Percentiles rank a stretch among this genome's conserved stretches.
Conservation (phyloP, 1,140 invertebrate genomes). For the Rhizoglyphus robini region DNA sequence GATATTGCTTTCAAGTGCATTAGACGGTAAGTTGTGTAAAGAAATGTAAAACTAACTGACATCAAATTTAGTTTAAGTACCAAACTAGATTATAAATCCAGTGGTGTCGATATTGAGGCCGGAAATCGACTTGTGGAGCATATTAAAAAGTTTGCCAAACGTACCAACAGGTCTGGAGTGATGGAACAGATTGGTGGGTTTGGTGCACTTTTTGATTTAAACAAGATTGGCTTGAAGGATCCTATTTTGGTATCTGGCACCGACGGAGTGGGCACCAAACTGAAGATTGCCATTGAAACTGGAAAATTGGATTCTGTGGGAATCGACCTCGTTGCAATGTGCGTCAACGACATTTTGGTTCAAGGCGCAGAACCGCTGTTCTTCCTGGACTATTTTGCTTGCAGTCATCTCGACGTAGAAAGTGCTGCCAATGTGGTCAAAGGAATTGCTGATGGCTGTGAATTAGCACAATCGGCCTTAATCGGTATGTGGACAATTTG, state of each 20-base stretch:
- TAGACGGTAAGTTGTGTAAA: conserved; percentile 46
- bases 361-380: conserved; percentile 83
- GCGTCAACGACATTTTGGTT: conserved; percentile 88
- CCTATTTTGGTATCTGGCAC: conserved; percentile 83
- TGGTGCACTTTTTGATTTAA: conserved; percentile 75
- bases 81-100: conserved; percentile 67
- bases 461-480: conserved; percentile 66
- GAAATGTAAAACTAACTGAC: conserved; percentile 14
- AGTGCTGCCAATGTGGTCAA: conserved; percentile 59
- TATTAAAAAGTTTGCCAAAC: conserved; percentile 58
- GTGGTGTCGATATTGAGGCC: conserved; percentile 83
- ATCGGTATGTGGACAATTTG: conserved; percentile 45
- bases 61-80: conserved; percentile 16
- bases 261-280: conserved; percentile 92
- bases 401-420: conserved; percentile 62
- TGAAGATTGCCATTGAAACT: conserved; percentile 49
- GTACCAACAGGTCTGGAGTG: conserved; percentile 45
- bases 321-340: conserved; percentile 93
- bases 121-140: conserved; percentile 67
- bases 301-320: conserved; percentile 69
- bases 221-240: conserved; percentile 50
- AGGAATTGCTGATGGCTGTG: conserved; percentile 75
- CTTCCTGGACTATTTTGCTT: conserved; percentile 93
- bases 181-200: conserved; percentile 74
- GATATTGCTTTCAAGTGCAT: conserved; percentile 82